Evolutionary conservation across 2,113 vertebrate genomes (phyloP), one percentile per base, ranked within the genome.

Genomic region (Mesitornis unicolor): DNA sequence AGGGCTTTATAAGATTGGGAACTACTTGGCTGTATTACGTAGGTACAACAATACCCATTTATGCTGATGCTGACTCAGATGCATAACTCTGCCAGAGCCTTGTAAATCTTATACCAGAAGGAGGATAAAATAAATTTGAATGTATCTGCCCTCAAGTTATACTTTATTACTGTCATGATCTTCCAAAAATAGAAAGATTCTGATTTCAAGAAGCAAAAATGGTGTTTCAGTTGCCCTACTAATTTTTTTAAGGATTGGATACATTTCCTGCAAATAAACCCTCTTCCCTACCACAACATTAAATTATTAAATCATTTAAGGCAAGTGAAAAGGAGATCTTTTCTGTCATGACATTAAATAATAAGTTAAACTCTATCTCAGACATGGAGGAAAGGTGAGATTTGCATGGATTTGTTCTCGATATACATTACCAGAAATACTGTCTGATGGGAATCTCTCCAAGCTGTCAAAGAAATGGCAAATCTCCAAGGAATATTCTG

Each of bases 321-420:
- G 84, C 74, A 84, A 93, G 67, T 84, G 68, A 91, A 95, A 95
- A 93, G 48, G 35, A 87, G 64, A 60, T 28, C 14, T 92, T 82
- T 92, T 77, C 63, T 92, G 48, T 89, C 93, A 92, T 73, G 5
- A 45, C 75, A 91, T 91, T 90, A 93, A 95, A 95, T 78, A 82
- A 70, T 86, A 87, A 50, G 80, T 79, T 90, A 77, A 90, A 86
- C 29, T 84, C 48, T 75, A 57, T 90, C 57, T 93, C 70, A 90
- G 82, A 60, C 4, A 20, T 80, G 54, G 80, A 86, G 31, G 63
- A 96, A 80, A 75, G 17, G 53, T 5, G 13, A 47, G 33, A 67
- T 95, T 97, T 96, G 69, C 84, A 78, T 81, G 83, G 84, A 95
- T 93, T 68, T 76, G 15, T 89, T 51, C 83, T 90, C 73, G 42